phyloP scores from a whole-genome alignment of 2,888 invertebrate species.

The Malacosoma neustria region DNA sequence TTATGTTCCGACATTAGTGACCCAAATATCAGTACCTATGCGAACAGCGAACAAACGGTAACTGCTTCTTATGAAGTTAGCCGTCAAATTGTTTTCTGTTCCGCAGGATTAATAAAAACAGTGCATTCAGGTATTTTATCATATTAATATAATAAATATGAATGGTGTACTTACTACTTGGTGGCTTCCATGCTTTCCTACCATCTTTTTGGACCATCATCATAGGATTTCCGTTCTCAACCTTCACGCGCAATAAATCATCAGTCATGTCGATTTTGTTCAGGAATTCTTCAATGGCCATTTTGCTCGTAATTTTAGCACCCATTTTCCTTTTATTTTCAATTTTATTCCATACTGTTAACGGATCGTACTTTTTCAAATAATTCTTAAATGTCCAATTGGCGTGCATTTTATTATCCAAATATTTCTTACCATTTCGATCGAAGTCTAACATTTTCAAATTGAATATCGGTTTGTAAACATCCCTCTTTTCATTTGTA shows the following conservation, averaged over 20 bases:
- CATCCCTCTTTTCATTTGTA: too few relatives aligned
- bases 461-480: background rate
- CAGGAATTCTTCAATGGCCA: conserved; percentile 24
- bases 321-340: conserved; percentile 18
- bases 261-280: conserved; percentile 31
- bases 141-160: too few relatives aligned
- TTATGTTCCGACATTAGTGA: too few relatives aligned
- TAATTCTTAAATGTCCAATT: conserved; percentile 22
- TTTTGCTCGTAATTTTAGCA: conserved; percentile 12
- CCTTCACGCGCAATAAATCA: conserved; percentile 27
- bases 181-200: conserved; percentile 25
- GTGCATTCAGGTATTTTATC: too few relatives aligned
- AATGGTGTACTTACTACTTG: background rate
- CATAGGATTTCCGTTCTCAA: conserved; percentile 22
- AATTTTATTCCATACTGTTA: conserved; percentile 25
- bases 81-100: too few relatives aligned
- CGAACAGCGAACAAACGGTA: too few relatives aligned
- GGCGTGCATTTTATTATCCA: background rate
- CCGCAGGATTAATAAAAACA: too few relatives aligned
- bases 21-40: too few relatives aligned
- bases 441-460: background rate
- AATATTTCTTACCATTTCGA: background rate
- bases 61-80: too few relatives aligned
- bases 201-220: conserved; percentile 14
- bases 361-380: conserved; percentile 26